phyloP scores from a whole-genome alignment of 2,888 invertebrate species.

The Azorinus chamasolen region DNA sequence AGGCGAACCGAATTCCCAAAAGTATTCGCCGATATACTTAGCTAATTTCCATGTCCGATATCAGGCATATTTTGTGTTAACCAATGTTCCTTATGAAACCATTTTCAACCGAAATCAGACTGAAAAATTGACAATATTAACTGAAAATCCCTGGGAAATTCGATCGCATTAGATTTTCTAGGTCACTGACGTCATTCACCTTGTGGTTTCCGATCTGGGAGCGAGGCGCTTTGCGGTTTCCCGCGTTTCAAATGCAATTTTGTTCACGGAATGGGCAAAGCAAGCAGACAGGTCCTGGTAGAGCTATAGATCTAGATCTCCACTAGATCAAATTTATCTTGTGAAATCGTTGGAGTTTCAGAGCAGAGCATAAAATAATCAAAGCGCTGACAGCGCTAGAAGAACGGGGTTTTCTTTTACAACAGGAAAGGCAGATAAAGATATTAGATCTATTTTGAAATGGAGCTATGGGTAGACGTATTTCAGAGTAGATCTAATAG shows the following conservation, averaged over 20 bases:
- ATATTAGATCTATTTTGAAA: no score
- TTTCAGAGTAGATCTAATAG: no score
- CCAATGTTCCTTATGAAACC: background rate
- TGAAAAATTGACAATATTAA: slow-evolving; percentile 5
- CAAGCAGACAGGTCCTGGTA: no score
- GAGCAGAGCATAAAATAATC: no score
- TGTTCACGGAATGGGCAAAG: no score
- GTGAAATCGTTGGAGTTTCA: no score
- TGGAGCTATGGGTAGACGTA: no score
- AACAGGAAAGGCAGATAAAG: no score
- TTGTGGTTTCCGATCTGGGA: slow-evolving; percentile 52
- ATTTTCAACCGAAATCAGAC: slow-evolving; percentile 15
- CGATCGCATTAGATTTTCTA: slow-evolving; percentile 46
- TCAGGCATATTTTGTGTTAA: background rate
- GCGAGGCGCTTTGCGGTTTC: slow-evolving; percentile 47
- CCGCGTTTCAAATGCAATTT: slow-evolving; percentile 23
- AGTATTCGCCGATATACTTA: background rate
- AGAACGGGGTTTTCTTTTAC: no score
- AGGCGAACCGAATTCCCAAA: slow-evolving; percentile 47
- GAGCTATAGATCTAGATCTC: no score
- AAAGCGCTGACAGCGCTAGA: no score
- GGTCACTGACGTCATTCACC: slow-evolving; percentile 63
- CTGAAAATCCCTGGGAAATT: slow-evolving; percentile 64
- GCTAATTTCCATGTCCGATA: background rate
- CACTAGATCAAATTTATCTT: no score